These are phyloP conservation scores for Zenarchopterus dispar DNA, from an alignment of 2,797 vertebrate genomes.

Conservation along the genomic window DNA sequence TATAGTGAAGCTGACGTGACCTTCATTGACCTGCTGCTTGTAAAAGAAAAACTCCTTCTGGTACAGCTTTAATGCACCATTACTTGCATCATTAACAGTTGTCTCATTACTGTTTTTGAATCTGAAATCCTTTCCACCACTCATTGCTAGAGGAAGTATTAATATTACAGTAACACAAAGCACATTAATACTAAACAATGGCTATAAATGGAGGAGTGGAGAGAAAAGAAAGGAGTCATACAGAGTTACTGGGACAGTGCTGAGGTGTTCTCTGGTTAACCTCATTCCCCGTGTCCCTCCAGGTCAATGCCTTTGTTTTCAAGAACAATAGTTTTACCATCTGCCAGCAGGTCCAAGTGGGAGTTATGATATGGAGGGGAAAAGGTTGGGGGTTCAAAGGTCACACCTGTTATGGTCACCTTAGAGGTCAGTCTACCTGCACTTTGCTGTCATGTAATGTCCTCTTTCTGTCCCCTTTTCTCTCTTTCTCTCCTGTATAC, in stretches of 20 bases:
- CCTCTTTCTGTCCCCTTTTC: slow-evolving; percentile 39
- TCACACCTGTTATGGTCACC: slow-evolving; percentile 56
- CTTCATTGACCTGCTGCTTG: not conserved
- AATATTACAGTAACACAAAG: not conserved
- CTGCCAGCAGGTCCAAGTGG: slow-evolving; percentile 54
- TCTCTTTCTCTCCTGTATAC: slow-evolving; percentile 30
- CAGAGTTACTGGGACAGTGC: slow-evolving; percentile 19
- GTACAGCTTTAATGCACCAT: not conserved
- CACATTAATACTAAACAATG: not conserved
- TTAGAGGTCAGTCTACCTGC: slow-evolving; percentile 31
- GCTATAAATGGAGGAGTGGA: slow-evolving; percentile 5
- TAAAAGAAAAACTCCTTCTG: not conserved
- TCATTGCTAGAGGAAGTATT: not conserved
- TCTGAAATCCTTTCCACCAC: not conserved
- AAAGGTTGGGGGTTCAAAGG: slow-evolving; percentile 44
- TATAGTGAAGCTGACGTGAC: slow-evolving; percentile 4
- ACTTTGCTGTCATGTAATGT: slow-evolving; percentile 39
- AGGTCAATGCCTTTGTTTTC: slow-evolving; percentile 48
- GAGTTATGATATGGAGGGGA: slow-evolving; percentile 37
- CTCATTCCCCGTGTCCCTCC: slow-evolving; percentile 30
- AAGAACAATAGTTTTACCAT: slow-evolving; percentile 68
- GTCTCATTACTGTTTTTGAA: not conserved
- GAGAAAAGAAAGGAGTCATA: slow-evolving; percentile 16
- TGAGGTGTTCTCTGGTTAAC: slow-evolving; percentile 38
- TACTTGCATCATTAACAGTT: not conserved